Percentiles rank a stretch among this genome's conserved stretches.
Conservation (phyloP, 2,113 vertebrate genomes). For the Microtus montanus region DNA sequence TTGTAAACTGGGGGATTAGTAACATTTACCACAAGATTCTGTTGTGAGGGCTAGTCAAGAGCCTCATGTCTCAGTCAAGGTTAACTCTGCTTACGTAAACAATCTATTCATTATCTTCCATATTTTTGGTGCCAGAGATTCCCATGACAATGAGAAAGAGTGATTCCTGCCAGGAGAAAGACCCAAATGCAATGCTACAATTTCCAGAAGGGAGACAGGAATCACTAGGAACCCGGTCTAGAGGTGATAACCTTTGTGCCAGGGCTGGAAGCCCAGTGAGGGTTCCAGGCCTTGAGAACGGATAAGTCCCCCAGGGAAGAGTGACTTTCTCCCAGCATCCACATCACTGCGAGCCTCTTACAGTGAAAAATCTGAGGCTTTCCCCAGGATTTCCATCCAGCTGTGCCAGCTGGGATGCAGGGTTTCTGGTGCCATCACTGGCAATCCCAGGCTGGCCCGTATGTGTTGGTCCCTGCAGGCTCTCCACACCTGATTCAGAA, state of each 20-base stretch:
- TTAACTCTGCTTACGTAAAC: neutral
- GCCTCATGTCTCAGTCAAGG: neutral
- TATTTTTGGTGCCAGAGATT: neutral
- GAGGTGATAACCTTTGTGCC: neutral
- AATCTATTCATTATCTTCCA: neutral
- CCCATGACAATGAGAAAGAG: neutral
- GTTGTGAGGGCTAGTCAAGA: neutral
- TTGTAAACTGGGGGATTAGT: neutral
- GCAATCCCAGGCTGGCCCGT: neutral
- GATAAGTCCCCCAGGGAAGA: accelerated
- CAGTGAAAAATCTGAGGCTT: neutral
- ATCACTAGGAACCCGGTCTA: neutral
- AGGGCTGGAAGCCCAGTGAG: neutral
- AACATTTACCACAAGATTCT: neutral
- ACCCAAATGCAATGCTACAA: neutral
- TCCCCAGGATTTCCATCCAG: no score
- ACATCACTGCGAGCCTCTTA: neutral
- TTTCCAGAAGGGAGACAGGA: no score
- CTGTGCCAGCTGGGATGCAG: neutral
- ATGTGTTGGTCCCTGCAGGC: neutral
- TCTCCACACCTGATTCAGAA: neutral
- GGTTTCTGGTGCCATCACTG: neutral
- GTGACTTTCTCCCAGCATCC: neutral
- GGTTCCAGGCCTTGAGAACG: neutral
- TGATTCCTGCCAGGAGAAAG: neutral